Percentiles rank a stretch among this genome's conserved stretches.
phyloP scores from a whole-genome alignment of 1,140 invertebrate genomes.

The Copidosoma floridanum region DNA sequence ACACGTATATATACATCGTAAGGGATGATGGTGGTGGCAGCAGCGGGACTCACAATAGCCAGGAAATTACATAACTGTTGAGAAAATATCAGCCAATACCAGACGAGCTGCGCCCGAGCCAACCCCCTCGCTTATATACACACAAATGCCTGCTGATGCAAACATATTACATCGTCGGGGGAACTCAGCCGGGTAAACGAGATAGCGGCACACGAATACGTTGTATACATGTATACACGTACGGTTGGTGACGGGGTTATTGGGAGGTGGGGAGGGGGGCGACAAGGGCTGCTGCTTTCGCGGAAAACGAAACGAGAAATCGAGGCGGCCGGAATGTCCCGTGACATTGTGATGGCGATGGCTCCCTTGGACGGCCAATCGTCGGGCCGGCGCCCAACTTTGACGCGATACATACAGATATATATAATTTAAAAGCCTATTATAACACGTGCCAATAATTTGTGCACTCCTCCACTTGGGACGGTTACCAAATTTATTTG shows the following conservation, averaged over 20 bases:
- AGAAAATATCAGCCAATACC: slow-evolving; percentile 58
- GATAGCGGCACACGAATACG: slow-evolving; percentile 51
- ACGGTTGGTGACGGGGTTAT: too few species aligned
- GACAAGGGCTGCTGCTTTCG: slow-evolving; percentile 25
- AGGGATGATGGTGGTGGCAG: too few species aligned
- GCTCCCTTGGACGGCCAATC: slow-evolving; percentile 27
- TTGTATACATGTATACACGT: too few species aligned
- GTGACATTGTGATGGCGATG: slow-evolving; percentile 32
- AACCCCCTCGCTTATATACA: too few species aligned
- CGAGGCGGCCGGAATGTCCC: slow-evolving; percentile 44
- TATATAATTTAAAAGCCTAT: too few species aligned
- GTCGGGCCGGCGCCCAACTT: background rate
- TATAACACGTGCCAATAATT: too few species aligned
- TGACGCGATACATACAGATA: too few species aligned
- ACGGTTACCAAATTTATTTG: too few species aligned
- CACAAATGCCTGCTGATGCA: too few species aligned
- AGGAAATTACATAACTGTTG: slow-evolving; percentile 60
- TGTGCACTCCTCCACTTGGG: too few species aligned
- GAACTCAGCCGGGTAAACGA: slow-evolving; percentile 55
- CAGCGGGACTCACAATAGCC: slow-evolving; percentile 53
- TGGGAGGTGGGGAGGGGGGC: background rate
- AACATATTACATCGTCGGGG: too few species aligned
- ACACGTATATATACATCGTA: too few species aligned
- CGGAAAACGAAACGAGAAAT: slow-evolving; percentile 57
- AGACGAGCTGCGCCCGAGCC: slow-evolving; percentile 19